phyloP scores from a whole-genome alignment of 2,113 vertebrate genomes.

The Callipepla californica region DNA sequence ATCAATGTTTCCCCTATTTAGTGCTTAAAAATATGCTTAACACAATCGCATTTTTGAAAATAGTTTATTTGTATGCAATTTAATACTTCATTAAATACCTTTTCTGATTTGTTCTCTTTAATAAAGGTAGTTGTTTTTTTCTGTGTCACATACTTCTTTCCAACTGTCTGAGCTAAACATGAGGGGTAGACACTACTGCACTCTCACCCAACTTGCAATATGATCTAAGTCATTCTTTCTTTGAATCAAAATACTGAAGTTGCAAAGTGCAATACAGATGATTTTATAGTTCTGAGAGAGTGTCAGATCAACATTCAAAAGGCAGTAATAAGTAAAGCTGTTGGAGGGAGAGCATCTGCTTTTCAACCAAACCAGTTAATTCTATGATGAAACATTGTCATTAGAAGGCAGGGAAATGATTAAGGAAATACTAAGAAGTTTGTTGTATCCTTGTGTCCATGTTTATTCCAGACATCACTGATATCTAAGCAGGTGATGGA shows the following conservation, averaged over 20 bases:
- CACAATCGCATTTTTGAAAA: not conserved
- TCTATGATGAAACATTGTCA: accelerated
- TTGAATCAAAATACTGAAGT: not conserved
- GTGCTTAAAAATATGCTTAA: not conserved
- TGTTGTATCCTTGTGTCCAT: not conserved
- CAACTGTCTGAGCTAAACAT: not conserved
- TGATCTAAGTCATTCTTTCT: not conserved
- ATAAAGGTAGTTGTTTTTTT: not conserved
- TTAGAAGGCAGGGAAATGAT: not conserved
- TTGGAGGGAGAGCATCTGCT: not conserved
- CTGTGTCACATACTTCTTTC: not conserved
- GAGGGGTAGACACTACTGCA: not conserved
- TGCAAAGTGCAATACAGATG: not conserved
- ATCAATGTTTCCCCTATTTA: not conserved
- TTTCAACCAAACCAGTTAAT: not conserved
- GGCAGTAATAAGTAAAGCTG: not conserved
- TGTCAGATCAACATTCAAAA: not conserved
- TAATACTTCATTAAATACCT: not conserved
- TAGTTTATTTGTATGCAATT: not conserved
- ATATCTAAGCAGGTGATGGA: not conserved
- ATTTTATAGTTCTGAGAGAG: not conserved
- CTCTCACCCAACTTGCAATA: not conserved
- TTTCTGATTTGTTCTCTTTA: not conserved
- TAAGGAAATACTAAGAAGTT: not conserved
- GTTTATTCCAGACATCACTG: not conserved